phyloP scores from a whole-genome alignment of 2,797 vertebrate species.

The Sebastes glaucus region DNA sequence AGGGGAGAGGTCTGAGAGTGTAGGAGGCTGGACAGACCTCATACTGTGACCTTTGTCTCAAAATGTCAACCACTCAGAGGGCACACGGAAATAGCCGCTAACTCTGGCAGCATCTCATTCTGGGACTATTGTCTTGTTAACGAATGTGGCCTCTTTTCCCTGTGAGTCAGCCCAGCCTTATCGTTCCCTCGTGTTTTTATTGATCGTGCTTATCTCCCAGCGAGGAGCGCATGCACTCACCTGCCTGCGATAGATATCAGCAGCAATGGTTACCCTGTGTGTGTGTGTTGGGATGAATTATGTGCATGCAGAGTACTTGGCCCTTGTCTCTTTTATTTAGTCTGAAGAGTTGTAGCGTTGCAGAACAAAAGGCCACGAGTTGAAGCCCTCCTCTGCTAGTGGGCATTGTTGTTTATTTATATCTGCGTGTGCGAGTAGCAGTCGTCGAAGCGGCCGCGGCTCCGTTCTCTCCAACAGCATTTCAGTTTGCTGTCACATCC shows the following conservation, averaged over 20 bases:
- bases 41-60: constrained; percentile 64
- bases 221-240: constrained; percentile 26
- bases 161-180: constrained; percentile 34
- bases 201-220: constrained; percentile 51
- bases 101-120: constrained; percentile 36
- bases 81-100: constrained; percentile 50
- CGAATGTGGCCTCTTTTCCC: constrained; percentile 17
- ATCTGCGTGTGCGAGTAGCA: constrained; percentile 44
- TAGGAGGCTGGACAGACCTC: constrained; percentile 39
- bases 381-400: constrained; percentile 63
- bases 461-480: constrained; percentile 25
- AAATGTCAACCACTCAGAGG: constrained; percentile 64
- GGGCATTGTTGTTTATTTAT: constrained; percentile 74
- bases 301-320: constrained; percentile 30
- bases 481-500: constrained; percentile 30
- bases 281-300: constrained; percentile 7
- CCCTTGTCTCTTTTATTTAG: constrained; percentile 53
- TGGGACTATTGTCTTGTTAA: constrained; percentile 57
- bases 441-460: constrained; percentile 4
- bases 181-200: constrained; percentile 56
- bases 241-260: constrained; percentile 43
- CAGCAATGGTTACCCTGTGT: constrained; percentile 1
- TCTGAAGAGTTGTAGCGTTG: constrained; percentile 56
- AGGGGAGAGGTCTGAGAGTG: constrained; percentile 62
- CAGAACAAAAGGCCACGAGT: constrained; percentile 65